Percentiles rank a stretch among this genome's conserved stretches.
Evolutionary conservation across 1,140 invertebrate species (phyloP).

Genomic region (Nasonia giraulti): DNA sequence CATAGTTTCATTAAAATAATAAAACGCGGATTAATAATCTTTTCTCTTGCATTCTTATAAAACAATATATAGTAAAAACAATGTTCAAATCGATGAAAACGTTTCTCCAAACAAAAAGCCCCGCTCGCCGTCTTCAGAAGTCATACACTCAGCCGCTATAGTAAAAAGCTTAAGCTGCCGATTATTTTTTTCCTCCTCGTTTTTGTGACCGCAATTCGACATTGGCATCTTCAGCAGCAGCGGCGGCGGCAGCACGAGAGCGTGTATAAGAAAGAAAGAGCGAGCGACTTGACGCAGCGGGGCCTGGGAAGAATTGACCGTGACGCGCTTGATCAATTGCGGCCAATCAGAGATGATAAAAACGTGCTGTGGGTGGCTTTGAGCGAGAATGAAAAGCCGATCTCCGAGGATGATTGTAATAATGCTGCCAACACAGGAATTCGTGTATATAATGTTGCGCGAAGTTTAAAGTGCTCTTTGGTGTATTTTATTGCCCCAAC

Average conservation of each 20-base stretch:
- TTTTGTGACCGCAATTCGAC: constrained; percentile 35
- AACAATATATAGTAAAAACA: no score
- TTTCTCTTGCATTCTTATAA: no score
- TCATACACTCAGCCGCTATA: no score
- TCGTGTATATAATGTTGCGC: background rate
- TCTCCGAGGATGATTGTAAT: background rate
- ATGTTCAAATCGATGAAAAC: no score
- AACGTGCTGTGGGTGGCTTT: constrained; percentile 58
- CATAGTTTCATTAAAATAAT: no score
- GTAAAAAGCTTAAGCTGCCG: constrained; percentile 9
- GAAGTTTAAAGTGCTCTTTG: background rate
- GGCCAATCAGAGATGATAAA: constrained; percentile 56
- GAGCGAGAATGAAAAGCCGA: constrained; percentile 35
- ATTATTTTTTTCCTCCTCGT: constrained; percentile 14
- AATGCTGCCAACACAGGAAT: background rate
- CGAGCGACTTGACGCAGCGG: constrained; percentile 1
- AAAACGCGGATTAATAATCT: no score
- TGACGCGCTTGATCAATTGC: constrained; percentile 57
- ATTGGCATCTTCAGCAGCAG: background rate
- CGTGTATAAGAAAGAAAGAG: constrained; percentile 9
- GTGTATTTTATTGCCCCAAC: no score
- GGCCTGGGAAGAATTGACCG: constrained; percentile 37
- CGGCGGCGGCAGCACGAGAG: no score
- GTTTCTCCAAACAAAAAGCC: no score
- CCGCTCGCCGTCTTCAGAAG: no score